A percentile compares a stretch with the other conserved stretches of the same genome.
Conservation (phyloP, 2,113 vertebrate species). For the Pteruthius melanotis region DNA sequence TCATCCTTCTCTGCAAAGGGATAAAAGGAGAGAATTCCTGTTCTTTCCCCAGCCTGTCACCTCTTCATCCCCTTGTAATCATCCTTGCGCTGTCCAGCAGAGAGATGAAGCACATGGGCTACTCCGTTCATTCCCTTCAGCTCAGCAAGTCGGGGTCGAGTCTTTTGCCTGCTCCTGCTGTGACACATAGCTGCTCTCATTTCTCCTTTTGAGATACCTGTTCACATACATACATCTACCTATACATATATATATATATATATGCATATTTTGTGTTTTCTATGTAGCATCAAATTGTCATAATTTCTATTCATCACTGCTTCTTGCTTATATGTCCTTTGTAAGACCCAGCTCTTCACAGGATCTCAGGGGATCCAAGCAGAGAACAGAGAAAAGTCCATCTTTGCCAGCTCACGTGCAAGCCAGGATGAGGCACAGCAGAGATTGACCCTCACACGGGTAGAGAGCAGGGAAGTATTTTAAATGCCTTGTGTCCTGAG, state of each 20-base stretch:
- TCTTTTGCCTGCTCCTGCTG: background rate
- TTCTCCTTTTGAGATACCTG: background rate
- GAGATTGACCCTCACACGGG: background rate
- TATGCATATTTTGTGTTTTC: background rate
- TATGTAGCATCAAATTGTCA: background rate
- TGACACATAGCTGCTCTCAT: background rate
- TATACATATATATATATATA: accelerated
- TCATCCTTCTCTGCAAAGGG: background rate
- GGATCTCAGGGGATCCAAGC: background rate
- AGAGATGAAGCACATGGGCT: background rate
- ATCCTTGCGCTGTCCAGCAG: accelerated
- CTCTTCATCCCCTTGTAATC: background rate
- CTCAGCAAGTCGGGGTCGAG: accelerated
- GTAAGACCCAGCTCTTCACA: background rate
- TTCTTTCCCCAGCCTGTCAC: background rate
- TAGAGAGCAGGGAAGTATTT: background rate
- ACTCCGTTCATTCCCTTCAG: background rate
- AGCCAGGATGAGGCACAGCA: background rate
- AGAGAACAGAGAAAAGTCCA: background rate
- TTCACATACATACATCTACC: background rate
- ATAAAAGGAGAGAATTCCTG: background rate
- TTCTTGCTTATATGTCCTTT: background rate
- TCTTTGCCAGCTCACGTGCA: accelerated
- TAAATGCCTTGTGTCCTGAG: background rate
- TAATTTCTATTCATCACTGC: background rate